A percentile compares a stretch with the other conserved stretches of the same genome.
These are phyloP conservation scores for Microtus montanus DNA, from an alignment of 2,113 vertebrate genomes.

Conservation along the genomic window DNA sequence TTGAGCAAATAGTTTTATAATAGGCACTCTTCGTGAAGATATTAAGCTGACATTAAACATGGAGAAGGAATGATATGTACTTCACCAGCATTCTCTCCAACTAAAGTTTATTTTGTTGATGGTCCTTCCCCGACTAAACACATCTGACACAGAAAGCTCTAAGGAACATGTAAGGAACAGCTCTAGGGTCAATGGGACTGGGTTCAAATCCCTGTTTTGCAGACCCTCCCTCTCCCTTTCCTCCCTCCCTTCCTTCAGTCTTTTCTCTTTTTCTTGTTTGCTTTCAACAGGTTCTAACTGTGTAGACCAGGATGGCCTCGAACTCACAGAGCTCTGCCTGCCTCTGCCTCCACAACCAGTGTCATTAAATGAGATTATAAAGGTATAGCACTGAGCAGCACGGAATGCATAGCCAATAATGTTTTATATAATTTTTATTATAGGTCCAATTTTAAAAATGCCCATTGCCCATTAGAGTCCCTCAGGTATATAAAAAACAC, in stretches of 20 bases:
- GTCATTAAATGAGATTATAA: slow-evolving; percentile 46
- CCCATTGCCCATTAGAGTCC: neutral
- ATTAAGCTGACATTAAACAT: slow-evolving; percentile 62
- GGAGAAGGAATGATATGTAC: slow-evolving; percentile 48
- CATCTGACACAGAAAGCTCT: slow-evolving; percentile 1
- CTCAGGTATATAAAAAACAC: neutral
- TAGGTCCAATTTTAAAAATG: neutral
- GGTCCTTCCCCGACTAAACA: slow-evolving; percentile 28
- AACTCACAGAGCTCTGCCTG: neutral
- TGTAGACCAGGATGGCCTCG: neutral
- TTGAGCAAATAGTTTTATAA: slow-evolving; percentile 66
- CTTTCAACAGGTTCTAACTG: neutral
- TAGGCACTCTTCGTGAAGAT: slow-evolving; percentile 34
- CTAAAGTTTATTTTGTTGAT: slow-evolving; percentile 44
- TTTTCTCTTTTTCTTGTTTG: neutral
- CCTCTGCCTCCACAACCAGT: neutral
- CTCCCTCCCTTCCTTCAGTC: neutral
- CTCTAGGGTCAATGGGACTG: neutral
- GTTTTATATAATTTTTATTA: neutral
- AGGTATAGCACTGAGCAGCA: neutral
- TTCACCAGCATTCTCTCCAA: slow-evolving; percentile 35
- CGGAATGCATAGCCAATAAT: slow-evolving; percentile 24
- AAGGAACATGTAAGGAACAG: neutral
- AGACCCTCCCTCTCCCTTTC: neutral
- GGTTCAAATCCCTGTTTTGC: slow-evolving; percentile 52